These are phyloP conservation scores for Malurus cyaneus DNA, from an alignment of 2,113 vertebrate genomes.

Conservation along the genomic window DNA sequence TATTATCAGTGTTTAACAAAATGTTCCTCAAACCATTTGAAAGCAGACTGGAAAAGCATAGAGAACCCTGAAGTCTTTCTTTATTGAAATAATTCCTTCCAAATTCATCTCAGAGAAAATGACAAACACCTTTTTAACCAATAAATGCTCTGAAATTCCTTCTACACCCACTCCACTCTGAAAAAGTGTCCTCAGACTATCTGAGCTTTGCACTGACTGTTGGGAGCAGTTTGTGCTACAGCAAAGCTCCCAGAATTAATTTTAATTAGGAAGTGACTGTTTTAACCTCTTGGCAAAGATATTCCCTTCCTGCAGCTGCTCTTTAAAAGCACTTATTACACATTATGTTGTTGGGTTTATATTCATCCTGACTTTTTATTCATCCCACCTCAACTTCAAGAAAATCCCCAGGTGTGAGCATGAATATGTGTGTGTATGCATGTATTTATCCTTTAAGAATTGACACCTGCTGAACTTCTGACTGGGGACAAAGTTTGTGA, in stretches of 20 bases:
- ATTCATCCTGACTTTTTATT: not conserved
- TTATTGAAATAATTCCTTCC: not conserved
- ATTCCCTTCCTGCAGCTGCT: conserved; percentile 15
- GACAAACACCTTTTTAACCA: not conserved
- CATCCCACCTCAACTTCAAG: not conserved
- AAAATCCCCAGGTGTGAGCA: not conserved
- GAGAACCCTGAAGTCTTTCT: not conserved
- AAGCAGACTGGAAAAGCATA: not conserved
- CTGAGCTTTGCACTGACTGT: not conserved
- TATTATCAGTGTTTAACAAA: not conserved
- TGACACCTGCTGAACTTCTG: not conserved
- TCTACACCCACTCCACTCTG: not conserved
- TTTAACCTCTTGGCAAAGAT: not conserved
- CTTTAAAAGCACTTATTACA: not conserved
- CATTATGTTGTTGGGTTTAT: not conserved
- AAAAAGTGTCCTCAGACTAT: not conserved
- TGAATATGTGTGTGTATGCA: not conserved
- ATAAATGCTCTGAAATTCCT: not conserved
- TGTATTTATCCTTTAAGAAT: not conserved
- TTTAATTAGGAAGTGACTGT: not conserved
- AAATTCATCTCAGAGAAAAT: not conserved
- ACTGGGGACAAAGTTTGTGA: not conserved
- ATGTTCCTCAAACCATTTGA: not conserved
- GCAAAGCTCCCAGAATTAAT: not conserved
- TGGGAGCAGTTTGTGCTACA: not conserved